Base-by-base conservation (phyloP, 2,888 invertebrate species). In the Conistra vaccinii region DNA sequence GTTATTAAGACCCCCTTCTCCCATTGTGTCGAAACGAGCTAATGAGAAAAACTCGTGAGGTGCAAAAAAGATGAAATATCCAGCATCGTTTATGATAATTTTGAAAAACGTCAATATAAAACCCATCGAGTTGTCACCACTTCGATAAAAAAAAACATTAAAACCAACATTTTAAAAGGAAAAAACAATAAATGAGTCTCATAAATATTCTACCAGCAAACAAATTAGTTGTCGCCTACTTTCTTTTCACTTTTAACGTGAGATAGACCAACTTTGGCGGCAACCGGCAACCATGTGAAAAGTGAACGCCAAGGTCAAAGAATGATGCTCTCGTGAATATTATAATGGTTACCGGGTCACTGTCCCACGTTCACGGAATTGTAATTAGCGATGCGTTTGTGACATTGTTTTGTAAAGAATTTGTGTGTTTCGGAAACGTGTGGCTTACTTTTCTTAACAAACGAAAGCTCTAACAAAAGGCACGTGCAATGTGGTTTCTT, bases 231-330 rank as follows among this genome's bases (percentile, higher is more conserved):
- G 61, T 73, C 68, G 60, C 48, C 29, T 12, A 83, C 85, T 87
- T 87, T 86, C 87, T 85, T 86, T 87, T 83, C 87, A 87, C 87
- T 87, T 85, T 87, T 76, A 76, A 45, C 53, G 51, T 39, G 51
- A 45, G 58, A 48, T 66, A 51, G 29, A n/a, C 65, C 35, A 73
- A 83, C 35, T 76, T 78, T 61, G 60, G 45, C 55, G 32, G 69
- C 61, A 66, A 45, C 55, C 57, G 26, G 77, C 55, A 57, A 55
- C 53, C 86, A 60, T 78, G 85, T 85, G 85, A 76, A 78, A 83
- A 78, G 80, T 76, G 80, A 84, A 80, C 62, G 75, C 63, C 85
- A 87, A 86, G 86, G 87, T 86, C 80, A 78, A 57, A 53, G 68
- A 68, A 23, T 55, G 80, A 78, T 78, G 84, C 58, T 69, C 69